These are phyloP conservation scores for Characodon lateralis DNA, from an alignment of 2,797 vertebrate genomes.

Conservation along the genomic window DNA sequence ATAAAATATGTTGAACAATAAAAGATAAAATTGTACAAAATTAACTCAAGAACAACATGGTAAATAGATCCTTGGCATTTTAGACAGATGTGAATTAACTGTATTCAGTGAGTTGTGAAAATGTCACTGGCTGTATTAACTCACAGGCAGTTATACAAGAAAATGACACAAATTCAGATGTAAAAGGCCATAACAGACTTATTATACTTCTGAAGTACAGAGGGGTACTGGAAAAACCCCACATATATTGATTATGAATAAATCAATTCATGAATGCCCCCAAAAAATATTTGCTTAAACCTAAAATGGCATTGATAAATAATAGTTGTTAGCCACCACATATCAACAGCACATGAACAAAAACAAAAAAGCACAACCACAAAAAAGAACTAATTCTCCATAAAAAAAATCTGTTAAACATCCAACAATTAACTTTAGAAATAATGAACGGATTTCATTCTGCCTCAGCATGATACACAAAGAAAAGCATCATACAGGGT, in stretches of 20 bases:
- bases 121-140: slow-evolving; percentile 73
- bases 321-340: background rate
- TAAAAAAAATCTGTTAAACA: background rate
- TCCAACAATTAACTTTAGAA: background rate
- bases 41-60: slow-evolving; percentile 23
- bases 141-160: slow-evolving; percentile 54
- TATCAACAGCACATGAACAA: background rate
- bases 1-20: background rate
- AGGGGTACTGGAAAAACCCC: background rate
- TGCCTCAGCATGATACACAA: background rate
- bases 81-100: slow-evolving; percentile 47
- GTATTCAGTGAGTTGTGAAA: slow-evolving; percentile 72
- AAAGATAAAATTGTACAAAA: background rate
- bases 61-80: slow-evolving; percentile 53
- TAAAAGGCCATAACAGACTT: slow-evolving; percentile 44
- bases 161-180: slow-evolving; percentile 46
- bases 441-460: background rate
- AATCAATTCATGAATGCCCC: background rate
- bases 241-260: background rate
- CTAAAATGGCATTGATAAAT: background rate
- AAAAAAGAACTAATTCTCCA: background rate
- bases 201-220: slow-evolving; percentile 15
- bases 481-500: background rate
- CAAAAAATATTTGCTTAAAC: background rate
- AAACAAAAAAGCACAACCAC: background rate